Conservation (phyloP, 2,888 invertebrate species). For the Lasioglossum morio region DNA sequence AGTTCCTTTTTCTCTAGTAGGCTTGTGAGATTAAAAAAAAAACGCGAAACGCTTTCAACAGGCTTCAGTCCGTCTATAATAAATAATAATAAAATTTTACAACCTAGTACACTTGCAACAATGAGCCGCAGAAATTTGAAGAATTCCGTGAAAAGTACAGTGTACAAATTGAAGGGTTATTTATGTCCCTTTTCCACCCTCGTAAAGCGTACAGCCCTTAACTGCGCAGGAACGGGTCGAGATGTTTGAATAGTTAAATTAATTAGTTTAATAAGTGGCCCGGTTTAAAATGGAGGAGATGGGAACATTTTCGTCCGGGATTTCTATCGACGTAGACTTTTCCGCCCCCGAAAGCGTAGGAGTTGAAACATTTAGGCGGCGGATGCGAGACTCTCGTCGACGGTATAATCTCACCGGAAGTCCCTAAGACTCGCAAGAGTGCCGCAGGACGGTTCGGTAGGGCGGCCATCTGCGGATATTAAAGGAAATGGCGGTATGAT, state of each 20-base stretch:
- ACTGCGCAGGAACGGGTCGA: background rate
- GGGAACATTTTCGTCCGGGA: slow-evolving; percentile 11
- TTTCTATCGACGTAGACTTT: slow-evolving; percentile 7
- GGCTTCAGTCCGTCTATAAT: too few species aligned
- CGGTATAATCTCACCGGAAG: slow-evolving; percentile 82
- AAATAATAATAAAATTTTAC: too few species aligned
- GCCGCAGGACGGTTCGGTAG: slow-evolving; percentile 65
- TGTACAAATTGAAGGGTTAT: background rate
- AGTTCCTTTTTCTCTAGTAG: too few species aligned
- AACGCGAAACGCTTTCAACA: too few species aligned
- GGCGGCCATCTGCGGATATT: slow-evolving; percentile 83
- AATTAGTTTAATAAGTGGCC: slow-evolving; percentile 9
- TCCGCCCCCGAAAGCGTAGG: slow-evolving; percentile 32
- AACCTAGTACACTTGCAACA: too few species aligned
- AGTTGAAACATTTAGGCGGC: slow-evolving; percentile 78
- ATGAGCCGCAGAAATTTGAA: too few species aligned
- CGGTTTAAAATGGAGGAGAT: slow-evolving; percentile 1
- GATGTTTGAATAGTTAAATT: background rate
- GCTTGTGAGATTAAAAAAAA: too few species aligned
- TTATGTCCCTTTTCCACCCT: background rate
- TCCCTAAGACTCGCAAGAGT: slow-evolving; percentile 81
- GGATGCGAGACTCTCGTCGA: slow-evolving; percentile 77
- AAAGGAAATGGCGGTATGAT: slow-evolving; percentile 85
- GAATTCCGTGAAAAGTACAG: background rate
- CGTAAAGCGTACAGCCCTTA: background rate